Base-by-base conservation (phyloP, 1,140 invertebrate species). In the Ectropis grisescens region DNA sequence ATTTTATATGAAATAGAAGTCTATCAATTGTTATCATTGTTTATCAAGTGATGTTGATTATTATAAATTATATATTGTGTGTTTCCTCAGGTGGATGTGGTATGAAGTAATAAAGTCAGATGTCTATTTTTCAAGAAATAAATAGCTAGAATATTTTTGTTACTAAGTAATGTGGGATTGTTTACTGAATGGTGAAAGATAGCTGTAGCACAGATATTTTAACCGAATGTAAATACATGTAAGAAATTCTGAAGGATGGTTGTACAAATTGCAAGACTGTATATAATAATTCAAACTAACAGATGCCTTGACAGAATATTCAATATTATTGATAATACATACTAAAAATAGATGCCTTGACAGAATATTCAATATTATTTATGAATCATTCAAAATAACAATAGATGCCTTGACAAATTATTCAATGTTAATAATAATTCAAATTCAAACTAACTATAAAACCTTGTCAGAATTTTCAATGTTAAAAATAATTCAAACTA, bases 11-110 rank as follows among this genome's bases (percentile, higher is more conserved):
- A 70, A 70, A 70, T 62, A 74, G 60, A 70, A 58, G 46, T 75
- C 66, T 79, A 76, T 79, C 68, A 54, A 80, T 70, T 76, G 74
- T 79, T 79, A 76, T 75, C 64, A 74, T 75, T 79, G 70, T 79
- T 79, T 75, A 66, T 65, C 61, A 74, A 70, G 67, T 72, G 66
- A 75, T 69, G 69, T 76, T 79, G 65, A 61, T 70, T 74, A 76
- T 72, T 69, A 72, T 74, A 72, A 72, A 72, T 72, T 74, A 74
- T 74, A 74, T 70, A 67, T 6, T 65, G 61, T 69, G 58, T 65
- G 71, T 74, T 80, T 74, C 69, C 67, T 75, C 61, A 57, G 52
- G 38, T 69, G 62, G 59, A 69, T 74, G 66, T 70, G 67, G 52
- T 58, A 64, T 55, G 39, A 46, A 56, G n/a, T n/a, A 69, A 55